These are phyloP conservation scores for Zoanthus gigantus DNA, from an alignment of 92 coral and sea anemone genomes.

Conservation along the genomic window DNA sequence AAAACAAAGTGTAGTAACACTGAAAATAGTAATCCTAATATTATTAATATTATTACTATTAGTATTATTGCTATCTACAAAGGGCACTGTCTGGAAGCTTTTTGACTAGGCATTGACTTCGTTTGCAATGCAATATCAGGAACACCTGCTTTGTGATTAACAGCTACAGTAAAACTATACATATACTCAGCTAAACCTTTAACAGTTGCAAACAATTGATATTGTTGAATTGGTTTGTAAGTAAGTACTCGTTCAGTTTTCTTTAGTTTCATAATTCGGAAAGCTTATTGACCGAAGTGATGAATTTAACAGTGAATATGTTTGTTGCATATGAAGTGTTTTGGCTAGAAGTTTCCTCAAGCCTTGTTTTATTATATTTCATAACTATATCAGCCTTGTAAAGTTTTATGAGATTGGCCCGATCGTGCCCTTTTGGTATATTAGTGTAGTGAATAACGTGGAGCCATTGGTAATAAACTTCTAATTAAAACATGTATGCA, in stretches of 20 bases:
- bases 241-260: too few relatives aligned
- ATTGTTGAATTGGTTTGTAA: too few relatives aligned
- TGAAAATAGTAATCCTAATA: not conserved
- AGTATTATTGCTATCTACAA: not conserved
- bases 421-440: slow-evolving; percentile 9
- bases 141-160: too few relatives aligned
- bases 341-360: too few relatives aligned
- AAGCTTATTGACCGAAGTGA: too few relatives aligned
- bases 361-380: not conserved
- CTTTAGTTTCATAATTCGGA: too few relatives aligned
- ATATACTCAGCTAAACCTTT: too few relatives aligned
- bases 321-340: too few relatives aligned
- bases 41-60: not conserved
- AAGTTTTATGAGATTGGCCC: not conserved
- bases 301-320: not conserved
- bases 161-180: too few relatives aligned
- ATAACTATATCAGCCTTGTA: not conserved
- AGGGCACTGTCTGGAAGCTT: not conserved
- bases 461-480: not conserved
- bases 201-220: too few relatives aligned
- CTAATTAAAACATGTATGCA: not conserved
- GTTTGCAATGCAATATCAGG: not conserved
- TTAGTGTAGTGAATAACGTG: not conserved
- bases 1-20: too few relatives aligned
- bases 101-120: not conserved